Conservation (phyloP, 1,140 invertebrate species). For the Hydropsyche tenuis region DNA sequence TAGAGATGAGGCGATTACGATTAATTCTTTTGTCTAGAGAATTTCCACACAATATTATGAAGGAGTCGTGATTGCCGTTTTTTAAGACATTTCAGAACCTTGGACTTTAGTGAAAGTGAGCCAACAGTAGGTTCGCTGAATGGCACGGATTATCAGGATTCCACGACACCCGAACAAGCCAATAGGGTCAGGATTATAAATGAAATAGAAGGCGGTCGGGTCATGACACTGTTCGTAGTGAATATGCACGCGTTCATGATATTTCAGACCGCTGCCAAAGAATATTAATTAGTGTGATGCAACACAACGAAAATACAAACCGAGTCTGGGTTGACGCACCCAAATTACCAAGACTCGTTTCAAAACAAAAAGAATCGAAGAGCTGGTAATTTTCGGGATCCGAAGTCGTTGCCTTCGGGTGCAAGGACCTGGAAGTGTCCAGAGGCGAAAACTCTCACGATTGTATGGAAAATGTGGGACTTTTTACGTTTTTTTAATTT, state of each 20-base stretch:
- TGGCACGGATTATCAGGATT: slow-evolving; percentile 2
- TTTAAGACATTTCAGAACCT: background rate
- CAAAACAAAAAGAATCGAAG: background rate
- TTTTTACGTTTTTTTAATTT: too few relatives aligned
- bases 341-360: slow-evolving; percentile 3
- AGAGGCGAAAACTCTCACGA: slow-evolving; percentile 9
- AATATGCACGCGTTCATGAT: background rate
- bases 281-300: slow-evolving; percentile 13
- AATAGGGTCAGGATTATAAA: slow-evolving; percentile 10
- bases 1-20: slow-evolving; percentile 11
- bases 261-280: background rate
- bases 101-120: too few relatives aligned
- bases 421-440: slow-evolving; percentile 1
- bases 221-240: background rate
- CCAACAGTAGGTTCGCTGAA: background rate
- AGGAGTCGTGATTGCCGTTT: background rate
- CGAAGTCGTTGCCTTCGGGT: background rate
- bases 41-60: background rate
- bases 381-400: background rate
- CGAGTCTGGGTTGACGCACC: background rate
- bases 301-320: slow-evolving; percentile 1
- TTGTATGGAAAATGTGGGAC: too few relatives aligned
- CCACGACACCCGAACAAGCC: background rate
- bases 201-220: background rate
- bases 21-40: slow-evolving; percentile 11